Base-by-base conservation (phyloP, 2,888 invertebrate species). In the Lasioglossum oenotherae region DNA sequence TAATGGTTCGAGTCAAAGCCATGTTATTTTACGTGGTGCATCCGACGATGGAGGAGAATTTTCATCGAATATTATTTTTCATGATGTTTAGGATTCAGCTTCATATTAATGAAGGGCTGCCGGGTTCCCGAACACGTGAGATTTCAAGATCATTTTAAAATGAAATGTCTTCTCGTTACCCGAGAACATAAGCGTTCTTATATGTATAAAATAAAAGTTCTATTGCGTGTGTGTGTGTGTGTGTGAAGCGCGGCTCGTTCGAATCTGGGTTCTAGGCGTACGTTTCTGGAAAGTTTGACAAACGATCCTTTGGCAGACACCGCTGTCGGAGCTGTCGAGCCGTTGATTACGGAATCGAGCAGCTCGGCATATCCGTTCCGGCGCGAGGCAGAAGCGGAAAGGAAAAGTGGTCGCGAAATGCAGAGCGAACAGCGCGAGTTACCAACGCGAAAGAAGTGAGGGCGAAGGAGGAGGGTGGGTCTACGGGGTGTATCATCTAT, bases 401-500 rank as follows among this genome's bases (percentile, higher is more conserved):
- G 78, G 80, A 79, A 80, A 78, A 85, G 87, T 67, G 78, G 77
- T 78, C 38, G 71, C 81, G 75, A 75, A 53, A 60, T 46, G 74
- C n/a, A 71, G 85, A 78, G 78, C 74, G 74, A 81, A 78, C 75
- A 74, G 75, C 84, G 84, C 85, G 89, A 85, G 85, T 86, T 84
- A 74, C 74, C 72, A 80, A 74, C 71, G 84, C 6, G 81, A 88
- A 41, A 84, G 84, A 80, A 87, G 83, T 73, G 78, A 44, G 53
- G 79, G 73, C 77, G 77, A 74, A 0, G 4, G 12, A 12, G 31
- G 16, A 4, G 67, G 16, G 0, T 79, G 64, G 74, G 86, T 76
- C 85, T 57, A 57, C 78, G 81, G 81, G 85, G 64, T 31, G 31
- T 91, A 92, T 92, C 92, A 92, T 92, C 90, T 91, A 92, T 92